Conservation (phyloP, 2,113 vertebrate species). For the Chitala chitala region DNA sequence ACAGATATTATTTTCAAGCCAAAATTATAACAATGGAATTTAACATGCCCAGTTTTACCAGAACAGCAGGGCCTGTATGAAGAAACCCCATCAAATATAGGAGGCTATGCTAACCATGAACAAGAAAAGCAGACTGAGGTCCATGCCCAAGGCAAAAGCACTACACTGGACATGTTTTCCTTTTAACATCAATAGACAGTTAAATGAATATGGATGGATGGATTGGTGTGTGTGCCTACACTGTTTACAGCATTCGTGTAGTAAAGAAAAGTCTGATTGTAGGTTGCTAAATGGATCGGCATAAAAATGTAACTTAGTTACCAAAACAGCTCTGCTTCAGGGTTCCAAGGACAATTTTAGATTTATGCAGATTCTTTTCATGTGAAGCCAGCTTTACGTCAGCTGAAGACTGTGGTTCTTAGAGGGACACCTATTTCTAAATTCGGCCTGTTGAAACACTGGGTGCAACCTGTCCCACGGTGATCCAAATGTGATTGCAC, state of each 20-base stretch:
- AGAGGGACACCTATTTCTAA: slow-evolving; percentile 23
- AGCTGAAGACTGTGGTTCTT: slow-evolving; percentile 14
- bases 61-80: not conserved
- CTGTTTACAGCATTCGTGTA: not conserved
- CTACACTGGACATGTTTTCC: too few relatives aligned
- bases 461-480: slow-evolving; percentile 26
- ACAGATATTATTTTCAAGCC: not conserved
- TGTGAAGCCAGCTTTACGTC: slow-evolving; percentile 21
- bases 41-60: not conserved
- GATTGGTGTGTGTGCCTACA: not conserved
- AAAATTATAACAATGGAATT: not conserved
- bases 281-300: slow-evolving; percentile 13
- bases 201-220: not conserved
- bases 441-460: slow-evolving; percentile 15
- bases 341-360: slow-evolving; percentile 10
- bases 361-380: slow-evolving; percentile 22
- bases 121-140: too few relatives aligned
- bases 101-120: too few relatives aligned
- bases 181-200: too few relatives aligned
- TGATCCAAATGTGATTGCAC: slow-evolving; percentile 24
- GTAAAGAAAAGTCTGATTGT: slow-evolving; percentile 8
- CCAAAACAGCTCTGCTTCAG: slow-evolving; percentile 29
- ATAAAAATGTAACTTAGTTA: slow-evolving; percentile 15
- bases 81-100: too few relatives aligned
- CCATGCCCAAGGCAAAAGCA: too few relatives aligned